These are phyloP conservation scores for Zosterops lateralis DNA, from an alignment of 2,113 vertebrate genomes.

Conservation along the genomic window DNA sequence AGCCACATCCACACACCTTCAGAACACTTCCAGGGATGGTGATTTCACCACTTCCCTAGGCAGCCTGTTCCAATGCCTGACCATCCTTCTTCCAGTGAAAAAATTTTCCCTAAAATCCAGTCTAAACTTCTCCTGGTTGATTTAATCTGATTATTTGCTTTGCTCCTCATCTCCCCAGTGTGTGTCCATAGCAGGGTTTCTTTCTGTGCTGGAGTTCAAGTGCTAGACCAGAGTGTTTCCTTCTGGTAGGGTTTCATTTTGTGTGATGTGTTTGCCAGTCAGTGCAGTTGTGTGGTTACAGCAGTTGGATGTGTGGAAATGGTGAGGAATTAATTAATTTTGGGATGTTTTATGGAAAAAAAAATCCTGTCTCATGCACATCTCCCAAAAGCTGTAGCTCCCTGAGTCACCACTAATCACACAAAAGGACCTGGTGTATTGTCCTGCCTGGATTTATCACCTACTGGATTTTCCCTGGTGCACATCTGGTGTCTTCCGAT, in stretches of 20 bases:
- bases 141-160: background rate
- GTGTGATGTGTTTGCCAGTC: background rate
- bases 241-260: background rate
- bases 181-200: background rate
- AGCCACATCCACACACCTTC: background rate
- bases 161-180: background rate
- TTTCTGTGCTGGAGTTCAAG: background rate
- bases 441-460: background rate
- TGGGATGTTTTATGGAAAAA: background rate
- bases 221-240: background rate
- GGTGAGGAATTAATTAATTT: background rate
- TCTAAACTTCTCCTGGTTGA: background rate
- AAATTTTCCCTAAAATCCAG: background rate
- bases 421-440: background rate
- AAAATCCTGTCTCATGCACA: rapidly evolving
- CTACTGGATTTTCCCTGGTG: background rate
- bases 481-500: background rate
- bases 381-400: background rate
- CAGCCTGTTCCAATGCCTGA: background rate
- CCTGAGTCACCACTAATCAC: background rate
- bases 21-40: background rate
- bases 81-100: background rate
- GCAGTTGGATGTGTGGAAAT: background rate
- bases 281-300: background rate
- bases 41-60: background rate